Conservation (phyloP, 2,113 vertebrate species). For the Gallinago paraguaiae region DNA sequence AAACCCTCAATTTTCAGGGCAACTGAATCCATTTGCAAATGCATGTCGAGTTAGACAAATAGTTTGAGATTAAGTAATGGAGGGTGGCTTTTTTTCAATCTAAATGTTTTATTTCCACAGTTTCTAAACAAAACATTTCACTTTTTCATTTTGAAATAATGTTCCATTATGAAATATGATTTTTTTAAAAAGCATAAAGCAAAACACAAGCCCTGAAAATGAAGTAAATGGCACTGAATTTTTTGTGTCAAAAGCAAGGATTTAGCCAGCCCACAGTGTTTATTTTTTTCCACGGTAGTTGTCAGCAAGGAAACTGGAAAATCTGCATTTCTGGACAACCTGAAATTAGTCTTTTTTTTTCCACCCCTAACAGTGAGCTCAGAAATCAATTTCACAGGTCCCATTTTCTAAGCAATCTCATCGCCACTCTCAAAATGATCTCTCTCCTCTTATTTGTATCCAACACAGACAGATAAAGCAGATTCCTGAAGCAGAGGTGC, state of each 20-base stretch:
- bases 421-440: background rate
- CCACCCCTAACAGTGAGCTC: background rate
- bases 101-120: conserved; percentile 38
- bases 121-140: conserved; percentile 28
- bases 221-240: background rate
- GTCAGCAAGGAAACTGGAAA: conserved; percentile 46
- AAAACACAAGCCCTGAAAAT: background rate
- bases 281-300: conserved; percentile 2
- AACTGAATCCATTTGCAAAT: conserved; percentile 43
- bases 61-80: conserved; percentile 34
- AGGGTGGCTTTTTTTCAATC: conserved; percentile 16
- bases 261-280: background rate
- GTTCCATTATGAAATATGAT: background rate
- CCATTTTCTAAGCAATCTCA: conserved; percentile 34
- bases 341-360: conserved; percentile 28
- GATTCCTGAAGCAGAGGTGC: background rate
- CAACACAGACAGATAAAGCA: background rate
- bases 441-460: background rate
- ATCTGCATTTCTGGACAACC: conserved; percentile 46
- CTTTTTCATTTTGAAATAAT: conserved; percentile 38
- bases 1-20: conserved; percentile 16
- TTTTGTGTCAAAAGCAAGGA: conserved; percentile 10
- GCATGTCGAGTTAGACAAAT: background rate
- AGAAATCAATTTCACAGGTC: conserved; percentile 40
- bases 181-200: background rate